Percentiles rank a stretch among this genome's conserved stretches.
Conservation (phyloP, 2,888 invertebrate genomes). For the Heliconius erato region DNA sequence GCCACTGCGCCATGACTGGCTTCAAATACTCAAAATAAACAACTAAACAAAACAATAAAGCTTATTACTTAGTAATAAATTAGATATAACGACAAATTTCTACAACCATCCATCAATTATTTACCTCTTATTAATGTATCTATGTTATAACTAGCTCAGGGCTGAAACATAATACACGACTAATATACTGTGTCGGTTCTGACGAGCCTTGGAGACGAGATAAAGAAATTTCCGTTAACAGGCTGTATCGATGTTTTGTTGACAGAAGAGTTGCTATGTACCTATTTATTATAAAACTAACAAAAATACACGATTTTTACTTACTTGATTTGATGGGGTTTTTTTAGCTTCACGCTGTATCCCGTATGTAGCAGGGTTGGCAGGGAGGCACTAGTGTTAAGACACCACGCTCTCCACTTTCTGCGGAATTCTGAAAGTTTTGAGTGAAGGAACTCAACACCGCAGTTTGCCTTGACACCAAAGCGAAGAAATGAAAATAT, state of each 20-base stretch:
- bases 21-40: too few species aligned
- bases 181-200: slow-evolving; percentile 15
- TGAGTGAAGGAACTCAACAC: too few species aligned
- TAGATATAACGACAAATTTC: slow-evolving; percentile 5
- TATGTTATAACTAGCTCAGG: background rate
- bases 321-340: background rate
- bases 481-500: too few species aligned
- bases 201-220: background rate
- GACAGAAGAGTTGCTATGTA: background rate
- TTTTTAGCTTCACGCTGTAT: too few species aligned
- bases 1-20: too few species aligned
- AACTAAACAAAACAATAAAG: background rate
- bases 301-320: background rate
- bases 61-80: background rate
- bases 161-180: slow-evolving; percentile 9
- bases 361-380: too few species aligned
- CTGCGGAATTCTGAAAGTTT: too few species aligned
- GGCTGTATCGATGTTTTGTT: slow-evolving; percentile 5
- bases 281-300: background rate
- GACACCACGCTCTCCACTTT: too few species aligned
- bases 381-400: too few species aligned
- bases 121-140: slow-evolving; percentile 15
- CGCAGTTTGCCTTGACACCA: too few species aligned
- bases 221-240: slow-evolving; percentile 17
- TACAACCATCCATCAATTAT: slow-evolving; percentile 7